phyloP scores from a whole-genome alignment of 1,140 invertebrate species.

The Hydropsyche tenuis region DNA sequence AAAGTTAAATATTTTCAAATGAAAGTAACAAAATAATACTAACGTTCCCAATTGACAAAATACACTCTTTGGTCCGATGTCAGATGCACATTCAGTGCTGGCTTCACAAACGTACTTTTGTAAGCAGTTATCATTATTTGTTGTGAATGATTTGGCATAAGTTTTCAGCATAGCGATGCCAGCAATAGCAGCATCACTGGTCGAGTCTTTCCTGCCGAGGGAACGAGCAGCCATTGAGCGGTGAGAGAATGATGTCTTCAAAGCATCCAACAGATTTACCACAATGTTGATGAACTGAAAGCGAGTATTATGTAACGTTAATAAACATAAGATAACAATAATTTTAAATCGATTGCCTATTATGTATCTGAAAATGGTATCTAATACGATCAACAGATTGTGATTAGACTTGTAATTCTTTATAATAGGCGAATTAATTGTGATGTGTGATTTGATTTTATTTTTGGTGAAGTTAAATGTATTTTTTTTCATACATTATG shows the following conservation, averaged over 20 bases:
- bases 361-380: too few relatives aligned
- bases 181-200: slow-evolving; percentile 85
- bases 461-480: slow-evolving; percentile 20
- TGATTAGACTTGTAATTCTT: not conserved
- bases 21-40: slow-evolving; percentile 60
- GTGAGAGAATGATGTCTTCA: slow-evolving; percentile 91
- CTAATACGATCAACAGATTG: too few relatives aligned
- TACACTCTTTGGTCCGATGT: slow-evolving; percentile 82
- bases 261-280: slow-evolving; percentile 84
- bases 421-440: not conserved
- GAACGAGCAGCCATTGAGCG: slow-evolving; percentile 81
- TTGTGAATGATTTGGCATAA: slow-evolving; percentile 82
- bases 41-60: slow-evolving; percentile 94
- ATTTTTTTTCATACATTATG: slow-evolving; percentile 15
- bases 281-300: slow-evolving; percentile 89
- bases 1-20: too few relatives aligned
- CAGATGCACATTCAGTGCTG: slow-evolving; percentile 83
- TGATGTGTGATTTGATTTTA: slow-evolving; percentile 11
- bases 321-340: not conserved
- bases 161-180: slow-evolving; percentile 87
- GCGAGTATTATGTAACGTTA: not conserved
- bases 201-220: slow-evolving; percentile 81
- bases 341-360: too few relatives aligned
- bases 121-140: slow-evolving; percentile 79
- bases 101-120: slow-evolving; percentile 87